Base-by-base conservation (phyloP, 2,113 vertebrate species). In the Antigone vipio region DNA sequence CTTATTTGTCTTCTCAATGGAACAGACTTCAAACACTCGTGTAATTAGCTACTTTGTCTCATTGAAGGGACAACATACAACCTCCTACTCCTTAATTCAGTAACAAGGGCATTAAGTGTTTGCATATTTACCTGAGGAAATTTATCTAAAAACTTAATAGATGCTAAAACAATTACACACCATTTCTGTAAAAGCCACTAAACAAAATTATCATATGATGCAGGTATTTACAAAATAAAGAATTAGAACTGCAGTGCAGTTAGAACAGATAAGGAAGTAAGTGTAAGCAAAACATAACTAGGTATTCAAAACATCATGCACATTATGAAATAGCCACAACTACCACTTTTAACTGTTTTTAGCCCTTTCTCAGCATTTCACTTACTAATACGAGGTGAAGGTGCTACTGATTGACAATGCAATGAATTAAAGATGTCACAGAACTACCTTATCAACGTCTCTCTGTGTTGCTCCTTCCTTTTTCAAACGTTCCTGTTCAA, bases 391-490 rank as follows among this genome's bases (percentile, higher is more conserved):
- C 5, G 45, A 67, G 6, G 13, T 42, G 32, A 84, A 80, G 2
- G 4, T 15, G 7, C 27, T 40, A 35, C 30, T 42, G n/a, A 42
- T 16, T 29, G 56, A 32, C 22, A 85, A 50, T 17, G 75, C 26
- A 47, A 34, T 20, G 15, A 75, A 73, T 66, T 59, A 34, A 40
- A 80, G 27, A 71, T 63, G 47, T 76, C 42, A 90, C 55, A 89
- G 26, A 74, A 50, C 85, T 98, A 99, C 99, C 99, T 99, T 99
- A 96, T 99, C 99, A 93, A 99, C 96, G 90, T 99, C 99, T 98
- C 99, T 99, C 94, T 99, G 99, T 73, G 99, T 98, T 95, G 99
- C 99, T 89, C 99, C 99, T 97, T 99, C 99, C 95, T 99, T 99
- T 96, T 99, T 99, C 93, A 99, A 98, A 55, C 99, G 98, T 83